Evolutionary conservation across 2,113 vertebrate species (phyloP), one percentile per base, ranked within the genome.

Genomic region (Proteles cristata): DNA sequence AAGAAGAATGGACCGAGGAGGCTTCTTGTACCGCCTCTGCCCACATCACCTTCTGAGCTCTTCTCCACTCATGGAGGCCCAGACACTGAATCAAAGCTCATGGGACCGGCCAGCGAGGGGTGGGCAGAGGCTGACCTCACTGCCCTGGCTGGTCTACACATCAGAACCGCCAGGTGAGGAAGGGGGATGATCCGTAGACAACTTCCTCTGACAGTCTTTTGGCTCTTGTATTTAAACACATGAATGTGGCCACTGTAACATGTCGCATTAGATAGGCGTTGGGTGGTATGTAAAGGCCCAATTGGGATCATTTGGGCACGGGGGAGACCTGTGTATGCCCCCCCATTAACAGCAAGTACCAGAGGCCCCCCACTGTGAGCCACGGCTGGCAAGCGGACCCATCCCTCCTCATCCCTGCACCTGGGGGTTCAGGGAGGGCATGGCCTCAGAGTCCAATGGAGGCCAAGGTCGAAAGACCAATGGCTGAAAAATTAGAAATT

Each of bases 231-330:
- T 53, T 63, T 55, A 45, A 66, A 71, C 43, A 9, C 25, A 4
- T 0, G 9, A 11, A 1, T 43, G 55, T 23, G 88, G 12, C 81
- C 0, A 1, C 33, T 5, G 1, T 17, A 50, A 12, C 6, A 25
- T 39, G 50, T 33, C 23, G 82, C 31, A 1, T 2, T 10, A 65
- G 39, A 2, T 39, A 50, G 65, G 74, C 33, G 68, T 33, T 26
- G 12, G 50, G 50, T 10, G 14, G 14, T 3, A 0, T 8, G 2
- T 2, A 6, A 21, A 55, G 73, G 19, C 48, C 55, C 14, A n/a
- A 35, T 10, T 19, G 11, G 53, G 31, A 4, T 17, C 43, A 7
- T 4, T 11, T 9, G 5, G 35, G 45, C 21, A 50, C 11, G 11
- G 23, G 31, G 45, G 80, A 58, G 74, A 76, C 0, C 35, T 61